Conservation (phyloP, 2,113 vertebrate species). For the Pao palembangensis region DNA sequence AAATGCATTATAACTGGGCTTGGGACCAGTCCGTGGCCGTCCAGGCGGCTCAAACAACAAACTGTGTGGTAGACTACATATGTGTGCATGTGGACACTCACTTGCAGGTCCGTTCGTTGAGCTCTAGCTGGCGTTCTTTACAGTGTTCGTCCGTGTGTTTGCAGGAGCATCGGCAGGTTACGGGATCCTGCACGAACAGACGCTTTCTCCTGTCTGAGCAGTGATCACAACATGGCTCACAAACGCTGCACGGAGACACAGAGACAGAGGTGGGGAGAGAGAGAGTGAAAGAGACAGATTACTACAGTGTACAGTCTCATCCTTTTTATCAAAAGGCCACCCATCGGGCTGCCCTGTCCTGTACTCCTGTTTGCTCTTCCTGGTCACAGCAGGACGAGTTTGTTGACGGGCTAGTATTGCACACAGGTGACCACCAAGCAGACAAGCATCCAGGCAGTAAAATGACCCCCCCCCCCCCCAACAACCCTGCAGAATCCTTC, state of each 20-base stretch:
- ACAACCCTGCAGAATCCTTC: background rate
- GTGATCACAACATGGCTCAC: slow-evolving; percentile 92
- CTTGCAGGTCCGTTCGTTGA: slow-evolving; percentile 99
- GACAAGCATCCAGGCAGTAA: slow-evolving; percentile 32
- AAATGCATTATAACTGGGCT: too few species aligned
- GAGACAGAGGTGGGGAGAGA: slow-evolving; percentile 58
- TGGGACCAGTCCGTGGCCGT: too few species aligned
- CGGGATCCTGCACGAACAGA: slow-evolving; percentile 93
- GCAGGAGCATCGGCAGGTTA: slow-evolving; percentile 98
- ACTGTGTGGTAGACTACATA: background rate
- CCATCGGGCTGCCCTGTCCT: slow-evolving; percentile 17
- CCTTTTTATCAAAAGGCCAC: slow-evolving; percentile 25
- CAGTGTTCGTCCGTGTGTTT: slow-evolving; percentile 96
- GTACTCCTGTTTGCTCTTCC: slow-evolving; percentile 21
- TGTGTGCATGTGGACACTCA: slow-evolving; percentile 69
- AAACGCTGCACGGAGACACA: slow-evolving; percentile 83
- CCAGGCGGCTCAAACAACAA: background rate
- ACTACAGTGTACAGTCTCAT: slow-evolving; percentile 35
- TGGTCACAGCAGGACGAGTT: slow-evolving; percentile 19
- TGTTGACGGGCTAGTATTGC: slow-evolving; percentile 38
- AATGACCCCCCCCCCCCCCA: slow-evolving; percentile 24
- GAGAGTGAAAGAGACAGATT: slow-evolving; percentile 46
- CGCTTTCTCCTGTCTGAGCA: slow-evolving; percentile 94
- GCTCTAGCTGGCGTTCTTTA: slow-evolving; percentile 95
- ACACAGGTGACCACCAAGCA: slow-evolving; percentile 41